Base-by-base conservation (phyloP, 2,888 invertebrate species). In the Oegoconia quadripuncta region DNA sequence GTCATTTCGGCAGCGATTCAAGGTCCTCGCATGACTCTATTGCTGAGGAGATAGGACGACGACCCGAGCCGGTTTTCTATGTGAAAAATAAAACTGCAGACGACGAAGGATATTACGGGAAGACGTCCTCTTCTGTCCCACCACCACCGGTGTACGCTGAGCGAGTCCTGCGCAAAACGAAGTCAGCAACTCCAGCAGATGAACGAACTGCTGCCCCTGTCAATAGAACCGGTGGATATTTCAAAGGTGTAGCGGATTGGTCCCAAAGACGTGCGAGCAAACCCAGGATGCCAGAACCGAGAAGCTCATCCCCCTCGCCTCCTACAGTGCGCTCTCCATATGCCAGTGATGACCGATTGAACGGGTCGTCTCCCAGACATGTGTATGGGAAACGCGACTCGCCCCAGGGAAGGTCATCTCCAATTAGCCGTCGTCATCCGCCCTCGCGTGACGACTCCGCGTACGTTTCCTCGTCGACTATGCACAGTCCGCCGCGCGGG, bases 1-100 rank as follows among this genome's bases (percentile, higher is more conserved):
- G 94, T 63, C 96, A 97, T 73, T 96, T 97, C 66, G 96, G 96
- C 34, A 95, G 94, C 68, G 95, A 95, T 47, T 95, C 95, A 1
- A 90, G 92, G 9, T 93, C 94, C 0, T 94, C 95, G 0, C 91
- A 91, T 53, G 91, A 91, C 50, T 93, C 93, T 8, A 84, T 91
- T 37, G 90, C 92, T 6, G 90, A 90, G 48, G 92, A 92, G 50
- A 91, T 88, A 59, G 92, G 84, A 49, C 91, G 90, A 50, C 79
- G 71, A 47, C 88, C 66, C 7, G 93, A 93, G 52, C 92, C 93
- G 31, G 91, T 91, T 46, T 95, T 92, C 71, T 95, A 93, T 68
- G 93, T 92, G 72, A 95, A 94, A 74, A 93, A 90, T 25, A 89
- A 89, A 59, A 84, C 87, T 28, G 62, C 57, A 22, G 76, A 79